These are phyloP conservation scores for Falco punctatus DNA, from an alignment of 2,113 vertebrate genomes.

Conservation along the genomic window DNA sequence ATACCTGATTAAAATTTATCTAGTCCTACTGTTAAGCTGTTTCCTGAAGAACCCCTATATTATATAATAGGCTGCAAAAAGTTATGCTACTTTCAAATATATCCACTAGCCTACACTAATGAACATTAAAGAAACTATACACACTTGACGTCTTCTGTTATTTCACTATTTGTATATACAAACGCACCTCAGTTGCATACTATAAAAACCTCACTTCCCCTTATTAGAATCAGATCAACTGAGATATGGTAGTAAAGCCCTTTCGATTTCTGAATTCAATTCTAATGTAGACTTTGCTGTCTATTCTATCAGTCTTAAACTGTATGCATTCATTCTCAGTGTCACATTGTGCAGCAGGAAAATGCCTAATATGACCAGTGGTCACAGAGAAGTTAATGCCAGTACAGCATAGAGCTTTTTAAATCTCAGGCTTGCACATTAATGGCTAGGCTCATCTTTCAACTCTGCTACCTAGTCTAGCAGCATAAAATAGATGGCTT, in stretches of 20 bases:
- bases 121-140: background rate
- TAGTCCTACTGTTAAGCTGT: background rate
- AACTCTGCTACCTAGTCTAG: background rate
- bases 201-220: background rate
- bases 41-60: background rate
- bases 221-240: background rate
- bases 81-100: background rate
- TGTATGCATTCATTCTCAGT: background rate
- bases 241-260: background rate
- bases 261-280: background rate
- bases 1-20: background rate
- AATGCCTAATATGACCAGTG: background rate
- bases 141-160: background rate
- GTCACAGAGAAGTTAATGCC: background rate
- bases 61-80: background rate
- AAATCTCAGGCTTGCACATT: background rate
- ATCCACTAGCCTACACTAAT: background rate
- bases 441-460: background rate
- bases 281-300: background rate
- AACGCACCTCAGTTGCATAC: background rate
- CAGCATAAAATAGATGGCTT: background rate
- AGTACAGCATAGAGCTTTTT: background rate
- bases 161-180: background rate
- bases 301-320: background rate
- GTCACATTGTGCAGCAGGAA: background rate